Base-by-base conservation (phyloP, 2,113 vertebrate species). In the Thamnaconus septentrionalis region DNA sequence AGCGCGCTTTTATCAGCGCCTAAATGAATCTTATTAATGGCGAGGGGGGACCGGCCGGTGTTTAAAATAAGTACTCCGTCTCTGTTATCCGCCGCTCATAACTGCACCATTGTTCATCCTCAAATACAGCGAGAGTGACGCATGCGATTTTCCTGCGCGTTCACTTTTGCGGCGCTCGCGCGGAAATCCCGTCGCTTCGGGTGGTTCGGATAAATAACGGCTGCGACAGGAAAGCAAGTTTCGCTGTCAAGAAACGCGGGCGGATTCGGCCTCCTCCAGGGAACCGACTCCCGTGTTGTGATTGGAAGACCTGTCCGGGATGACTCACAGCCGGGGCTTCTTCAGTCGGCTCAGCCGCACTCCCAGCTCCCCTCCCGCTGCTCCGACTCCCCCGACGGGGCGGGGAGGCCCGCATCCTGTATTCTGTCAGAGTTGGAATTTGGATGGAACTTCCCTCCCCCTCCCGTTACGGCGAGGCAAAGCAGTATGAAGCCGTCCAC, bases 1-100 rank as follows among this genome's bases (percentile, higher is more conserved):
- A 83, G 82, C 59, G 56, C 72, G 76, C 81, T 87, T 90, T 89
- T 65, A 75, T 89, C 84, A 59, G 73, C 56, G 84, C 85, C 86
- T 72, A 71, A 82, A 89, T 90, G 71, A 88, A 88, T 90, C 87
- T 87, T 87, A 84, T 87, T 87, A 88, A 89, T 90, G 78, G 86
- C 3, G 49, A 85, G 75, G 51, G 71, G 77, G 67, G 67, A 10
- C 64, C 46, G 80, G 69, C 78, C 73, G 40, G 58, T 10, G 45
- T 78, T 83, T 63, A 78, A 81, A 31, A 73, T 78, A 18, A 61
- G 59, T 10, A n/a, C 76, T 85, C 68, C 54, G 42, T 80, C 72
- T 69, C 57, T 52, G 58, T 66, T 60, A 62, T 59, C 56, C 3
- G 40, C 42, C 64, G 50, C 69, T 69, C 55, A 47, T 51, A 47